Conservation (phyloP, 2,113 vertebrate genomes). For the Vanacampus margaritifer region DNA sequence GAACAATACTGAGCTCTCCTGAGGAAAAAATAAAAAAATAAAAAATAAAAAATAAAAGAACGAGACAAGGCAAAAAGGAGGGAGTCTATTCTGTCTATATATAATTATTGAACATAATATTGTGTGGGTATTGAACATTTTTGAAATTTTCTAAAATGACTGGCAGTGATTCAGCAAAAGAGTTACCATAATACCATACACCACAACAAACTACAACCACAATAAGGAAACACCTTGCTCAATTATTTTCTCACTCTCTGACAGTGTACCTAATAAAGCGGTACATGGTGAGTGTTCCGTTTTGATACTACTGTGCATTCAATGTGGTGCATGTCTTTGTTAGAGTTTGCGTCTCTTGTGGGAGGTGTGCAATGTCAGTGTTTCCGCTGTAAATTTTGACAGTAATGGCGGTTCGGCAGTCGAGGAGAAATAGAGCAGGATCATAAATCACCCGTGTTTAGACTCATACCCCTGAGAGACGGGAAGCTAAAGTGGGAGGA, state of each 20-base stretch:
- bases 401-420: slow-evolving; percentile 48
- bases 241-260: not conserved
- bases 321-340: slow-evolving; percentile 12
- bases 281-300: not conserved
- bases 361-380: slow-evolving; percentile 26
- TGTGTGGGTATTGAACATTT: too few species aligned
- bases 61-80: too few species aligned
- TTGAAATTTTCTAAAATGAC: too few species aligned
- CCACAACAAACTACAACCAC: not conserved
- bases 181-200: not conserved
- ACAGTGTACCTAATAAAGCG: not conserved
- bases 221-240: not conserved
- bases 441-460: slow-evolving; percentile 59
- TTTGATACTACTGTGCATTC: not conserved
- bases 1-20: too few species aligned
- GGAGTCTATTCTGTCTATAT: too few species aligned
- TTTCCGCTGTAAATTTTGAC: slow-evolving; percentile 39
- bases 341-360: slow-evolving; percentile 4
- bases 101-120: too few species aligned
- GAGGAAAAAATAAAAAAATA: too few species aligned
- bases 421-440: slow-evolving; percentile 41
- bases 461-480: slow-evolving; percentile 34
- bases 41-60: too few species aligned
- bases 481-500: slow-evolving; percentile 4
- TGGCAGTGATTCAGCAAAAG: too few species aligned